These are phyloP conservation scores for Cybosia mesomella DNA, from an alignment of 2,888 invertebrate species.

Conservation along the genomic window DNA sequence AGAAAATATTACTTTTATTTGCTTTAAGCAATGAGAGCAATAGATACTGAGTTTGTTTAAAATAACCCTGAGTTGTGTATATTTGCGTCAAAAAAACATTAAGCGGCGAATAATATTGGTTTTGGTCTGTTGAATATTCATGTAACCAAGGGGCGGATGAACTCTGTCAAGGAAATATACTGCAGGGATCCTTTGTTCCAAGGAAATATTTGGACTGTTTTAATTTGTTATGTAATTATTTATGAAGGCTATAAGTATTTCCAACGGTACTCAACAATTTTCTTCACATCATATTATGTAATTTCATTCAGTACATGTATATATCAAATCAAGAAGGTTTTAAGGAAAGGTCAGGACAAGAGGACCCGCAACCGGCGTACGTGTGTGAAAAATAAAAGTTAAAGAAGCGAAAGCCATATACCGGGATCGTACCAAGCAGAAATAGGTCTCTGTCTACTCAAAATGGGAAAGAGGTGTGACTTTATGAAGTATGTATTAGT, in stretches of 20 bases:
- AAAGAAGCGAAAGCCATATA: too few species aligned
- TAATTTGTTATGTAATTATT: slow-evolving; percentile 45
- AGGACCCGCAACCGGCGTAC: too few species aligned
- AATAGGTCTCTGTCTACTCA: too few species aligned
- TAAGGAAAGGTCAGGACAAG: too few species aligned
- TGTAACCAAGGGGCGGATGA: slow-evolving; percentile 36
- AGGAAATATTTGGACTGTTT: slow-evolving; percentile 38
- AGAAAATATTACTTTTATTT: background rate
- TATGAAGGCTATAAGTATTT: slow-evolving; percentile 19
- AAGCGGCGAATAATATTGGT: slow-evolving; percentile 21
- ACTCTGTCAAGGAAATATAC: slow-evolving; percentile 46
- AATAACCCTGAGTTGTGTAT: background rate
- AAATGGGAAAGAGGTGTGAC: too few species aligned
- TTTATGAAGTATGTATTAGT: background rate
- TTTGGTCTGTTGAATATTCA: slow-evolving; percentile 52
- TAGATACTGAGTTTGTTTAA: background rate
- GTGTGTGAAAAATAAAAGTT: too few species aligned
- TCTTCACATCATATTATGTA: background rate
- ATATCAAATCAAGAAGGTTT: too few species aligned
- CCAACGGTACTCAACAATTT: background rate
- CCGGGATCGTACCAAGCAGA: too few species aligned
- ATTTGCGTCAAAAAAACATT: background rate
- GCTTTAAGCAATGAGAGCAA: background rate
- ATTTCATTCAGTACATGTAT: background rate
- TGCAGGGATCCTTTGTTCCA: slow-evolving; percentile 46